phyloP scores from a whole-genome alignment of 2,797 vertebrate genomes.

The Clarias pachynema region DNA sequence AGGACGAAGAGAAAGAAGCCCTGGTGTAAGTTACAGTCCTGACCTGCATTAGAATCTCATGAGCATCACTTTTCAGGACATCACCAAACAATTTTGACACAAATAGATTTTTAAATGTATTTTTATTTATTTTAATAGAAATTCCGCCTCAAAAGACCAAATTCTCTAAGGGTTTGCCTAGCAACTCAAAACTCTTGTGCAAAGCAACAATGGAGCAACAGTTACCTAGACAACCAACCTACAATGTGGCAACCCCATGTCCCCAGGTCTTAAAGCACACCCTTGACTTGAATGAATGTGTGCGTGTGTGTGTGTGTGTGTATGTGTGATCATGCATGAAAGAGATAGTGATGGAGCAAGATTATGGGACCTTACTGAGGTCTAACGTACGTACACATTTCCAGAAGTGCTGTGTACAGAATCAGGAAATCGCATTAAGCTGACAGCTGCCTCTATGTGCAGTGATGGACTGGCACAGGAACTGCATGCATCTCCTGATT shows the following conservation, averaged over 20 bases:
- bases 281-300: not conserved
- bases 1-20: not conserved
- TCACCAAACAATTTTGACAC: not conserved
- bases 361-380: not conserved
- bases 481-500: conserved; percentile 21
- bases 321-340: conserved; percentile 8
- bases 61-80: not conserved
- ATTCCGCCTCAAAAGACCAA: not conserved
- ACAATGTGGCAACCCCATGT: conserved; percentile 1
- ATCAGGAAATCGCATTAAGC: conserved; percentile 29
- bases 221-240: conserved; percentile 49
- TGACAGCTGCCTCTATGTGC: not conserved
- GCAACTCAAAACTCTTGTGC: not conserved
- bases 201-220: conserved; percentile 38
- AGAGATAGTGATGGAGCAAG: not conserved
- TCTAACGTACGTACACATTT: conserved; percentile 1
- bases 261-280: conserved; percentile 25
- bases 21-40: conserved; percentile 11
- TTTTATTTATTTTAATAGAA: not conserved
- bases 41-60: not conserved
- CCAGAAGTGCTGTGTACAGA: not conserved
- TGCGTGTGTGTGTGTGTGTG: conserved; percentile 4
- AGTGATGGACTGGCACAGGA: not conserved
- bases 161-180: not conserved
- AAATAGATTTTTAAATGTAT: not conserved